Percentiles rank a stretch among this genome's conserved stretches.
These are phyloP conservation scores for Pavo muticus DNA, from an alignment of 2,113 vertebrate genomes.

Conservation along the genomic window DNA sequence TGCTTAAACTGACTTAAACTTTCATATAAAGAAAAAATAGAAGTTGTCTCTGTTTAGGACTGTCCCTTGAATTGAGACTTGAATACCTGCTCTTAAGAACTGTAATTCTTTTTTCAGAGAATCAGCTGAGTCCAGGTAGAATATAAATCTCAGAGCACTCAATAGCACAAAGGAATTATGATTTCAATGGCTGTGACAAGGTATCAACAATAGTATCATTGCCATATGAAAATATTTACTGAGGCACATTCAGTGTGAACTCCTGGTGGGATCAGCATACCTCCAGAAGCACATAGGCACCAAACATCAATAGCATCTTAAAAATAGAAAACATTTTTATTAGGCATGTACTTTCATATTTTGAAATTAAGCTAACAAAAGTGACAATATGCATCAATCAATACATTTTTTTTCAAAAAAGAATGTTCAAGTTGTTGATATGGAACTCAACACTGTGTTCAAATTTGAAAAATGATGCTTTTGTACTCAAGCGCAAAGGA, in stretches of 20 bases:
- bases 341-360: background rate
- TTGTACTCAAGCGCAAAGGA: background rate
- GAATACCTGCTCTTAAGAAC: background rate
- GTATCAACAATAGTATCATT: background rate
- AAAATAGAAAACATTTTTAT: background rate
- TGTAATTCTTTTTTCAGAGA: background rate
- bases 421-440: background rate
- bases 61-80: background rate
- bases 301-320: background rate
- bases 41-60: too few relatives aligned
- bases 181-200: background rate
- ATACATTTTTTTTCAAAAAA: background rate
- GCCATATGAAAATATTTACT: background rate
- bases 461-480: background rate
- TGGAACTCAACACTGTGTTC: background rate
- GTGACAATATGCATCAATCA: background rate
- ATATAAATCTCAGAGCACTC: background rate
- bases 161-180: background rate
- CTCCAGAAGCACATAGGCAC: background rate
- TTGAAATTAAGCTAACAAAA: background rate
- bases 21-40: too few relatives aligned
- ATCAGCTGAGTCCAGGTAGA: background rate
- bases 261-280: background rate
- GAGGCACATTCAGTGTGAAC: background rate
- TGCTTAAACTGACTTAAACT: background rate